A percentile compares a stretch with the other conserved stretches of the same genome.
Evolutionary conservation across 53 echinoderm and acorn worm genomes (phyloP).

Genomic region (Paelopatides confundens): DNA sequence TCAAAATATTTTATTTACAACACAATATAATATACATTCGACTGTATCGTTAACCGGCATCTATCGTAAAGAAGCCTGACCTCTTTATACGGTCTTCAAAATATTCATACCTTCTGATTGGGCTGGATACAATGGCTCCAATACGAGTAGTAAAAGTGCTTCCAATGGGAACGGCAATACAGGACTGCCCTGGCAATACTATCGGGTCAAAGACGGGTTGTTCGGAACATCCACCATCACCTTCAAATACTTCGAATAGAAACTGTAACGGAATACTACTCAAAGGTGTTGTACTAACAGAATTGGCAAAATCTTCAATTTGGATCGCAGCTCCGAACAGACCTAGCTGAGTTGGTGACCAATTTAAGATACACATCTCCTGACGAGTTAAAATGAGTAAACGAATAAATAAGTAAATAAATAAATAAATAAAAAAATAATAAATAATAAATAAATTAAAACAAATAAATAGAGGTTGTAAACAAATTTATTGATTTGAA

Average conservation of each 20-base stretch:
- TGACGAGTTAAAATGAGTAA: neutral
- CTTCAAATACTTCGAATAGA: conserved; percentile 13
- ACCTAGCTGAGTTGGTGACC: conserved; percentile 5
- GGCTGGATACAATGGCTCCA: neutral
- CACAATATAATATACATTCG: no score
- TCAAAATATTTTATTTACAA: no score
- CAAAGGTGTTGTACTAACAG: neutral
- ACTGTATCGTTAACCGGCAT: no score
- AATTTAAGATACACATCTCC: neutral
- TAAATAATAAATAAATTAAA: no score
- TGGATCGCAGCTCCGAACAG: conserved; percentile 30
- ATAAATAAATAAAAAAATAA: no score
- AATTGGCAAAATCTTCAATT: conserved; percentile 13
- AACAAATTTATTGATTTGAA: no score
- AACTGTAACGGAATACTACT: conserved; percentile 24
- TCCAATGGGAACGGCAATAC: conserved; percentile 24
- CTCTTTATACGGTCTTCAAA: no score
- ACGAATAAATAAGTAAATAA: no score
- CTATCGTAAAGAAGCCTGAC: no score
- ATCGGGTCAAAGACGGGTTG: neutral
- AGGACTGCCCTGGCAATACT: neutral
- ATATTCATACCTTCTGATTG: conserved; percentile 6
- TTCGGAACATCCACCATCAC: neutral
- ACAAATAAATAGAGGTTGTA: no score
- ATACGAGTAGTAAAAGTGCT: conserved; percentile 19